phyloP scores from a whole-genome alignment of 2,888 invertebrate species.

The Hypomecis atomaria region DNA sequence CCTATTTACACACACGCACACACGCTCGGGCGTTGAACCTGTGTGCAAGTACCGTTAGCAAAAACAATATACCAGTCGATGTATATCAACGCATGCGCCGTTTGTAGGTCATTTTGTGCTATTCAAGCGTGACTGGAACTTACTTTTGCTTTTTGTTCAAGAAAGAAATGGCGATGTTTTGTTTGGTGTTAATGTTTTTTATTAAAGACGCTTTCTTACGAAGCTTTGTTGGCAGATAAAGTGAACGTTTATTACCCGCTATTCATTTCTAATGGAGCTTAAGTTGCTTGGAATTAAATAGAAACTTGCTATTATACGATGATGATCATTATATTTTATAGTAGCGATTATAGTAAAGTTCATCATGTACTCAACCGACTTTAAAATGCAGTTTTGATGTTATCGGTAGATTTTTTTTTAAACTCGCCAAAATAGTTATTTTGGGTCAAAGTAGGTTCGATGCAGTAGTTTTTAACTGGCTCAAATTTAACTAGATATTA shows the following conservation, averaged over 20 bases:
- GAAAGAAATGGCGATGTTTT: constrained; percentile 36
- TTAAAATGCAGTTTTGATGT: too few relatives aligned
- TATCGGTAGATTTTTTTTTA: too few relatives aligned
- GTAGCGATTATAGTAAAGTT: background rate
- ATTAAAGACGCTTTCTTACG: constrained; percentile 12
- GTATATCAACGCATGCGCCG: constrained; percentile 23
- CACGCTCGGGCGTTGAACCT: constrained; percentile 51
- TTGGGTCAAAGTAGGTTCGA: too few relatives aligned
- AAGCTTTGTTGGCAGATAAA: constrained; percentile 9
- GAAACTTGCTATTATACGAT: constrained; percentile 8
- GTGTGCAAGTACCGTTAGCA: constrained; percentile 78
- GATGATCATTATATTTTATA: constrained; percentile 5
- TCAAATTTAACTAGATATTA: too few relatives aligned
- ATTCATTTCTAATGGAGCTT: constrained; percentile 12
- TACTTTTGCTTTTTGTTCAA: constrained; percentile 36
- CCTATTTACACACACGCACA: constrained; percentile 48
- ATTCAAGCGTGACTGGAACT: constrained; percentile 26
- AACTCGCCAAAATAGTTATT: too few relatives aligned
- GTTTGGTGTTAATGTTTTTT: constrained; percentile 16
- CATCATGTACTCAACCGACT: too few relatives aligned
- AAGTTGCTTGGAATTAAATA: constrained; percentile 16
- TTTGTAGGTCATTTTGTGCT: constrained; percentile 56
- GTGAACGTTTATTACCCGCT: constrained; percentile 16
- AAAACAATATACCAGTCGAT: constrained; percentile 35
- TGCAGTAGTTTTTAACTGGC: too few relatives aligned